Base-by-base conservation (phyloP, 1,140 invertebrate species). In the Euwallacea fornicatus region DNA sequence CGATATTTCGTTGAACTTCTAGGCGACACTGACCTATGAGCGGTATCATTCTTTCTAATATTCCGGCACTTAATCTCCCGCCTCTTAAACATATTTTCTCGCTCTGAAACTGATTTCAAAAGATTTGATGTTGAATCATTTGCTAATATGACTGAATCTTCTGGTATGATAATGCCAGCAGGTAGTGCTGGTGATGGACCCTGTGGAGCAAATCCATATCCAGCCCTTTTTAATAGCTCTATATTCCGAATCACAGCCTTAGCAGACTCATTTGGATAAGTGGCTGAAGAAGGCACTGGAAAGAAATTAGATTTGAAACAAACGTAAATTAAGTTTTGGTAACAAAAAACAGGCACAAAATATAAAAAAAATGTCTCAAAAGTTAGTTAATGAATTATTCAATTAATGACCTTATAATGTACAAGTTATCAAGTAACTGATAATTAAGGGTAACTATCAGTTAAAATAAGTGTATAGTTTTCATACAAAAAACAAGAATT, bases 231-330 rank as follows among this genome's bases (percentile, higher is more conserved):
- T 16, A 78, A 69, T 50, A 78, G 71, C 72, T 80, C 79, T 62
- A 79, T 77, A 70, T 77, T 77, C 56, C 78, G 72, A 15, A 80
- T 78, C 8, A 78, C 74, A 53, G 75, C 70, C 70, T 77, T 77
- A 4, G 77, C 78, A 56, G 75, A 74, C 33, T 78, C 76, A 43
- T 74, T 64, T 0, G 76, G 73, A 71, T 76, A 73, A n/a, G 21
- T 33, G 4, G 21, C 21, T 33, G 21, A 33, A 33, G 21, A 33
- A 4, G 21, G 21, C 21, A 33, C 21, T 33, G 21, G 21, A 33
- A 33, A 33, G 21, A 33, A 33, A 33, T 33, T 33, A 33, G 21
- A 33, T 33, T 33, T 33, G 21, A 33, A 4, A 4, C 21, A 33
- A 33, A 33, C 4, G 21, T 33, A 33, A 33, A 33, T 1, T 1